These are phyloP conservation scores for Callosobruchus maculatus DNA, from an alignment of 2,888 invertebrate genomes.

Conservation along the genomic window DNA sequence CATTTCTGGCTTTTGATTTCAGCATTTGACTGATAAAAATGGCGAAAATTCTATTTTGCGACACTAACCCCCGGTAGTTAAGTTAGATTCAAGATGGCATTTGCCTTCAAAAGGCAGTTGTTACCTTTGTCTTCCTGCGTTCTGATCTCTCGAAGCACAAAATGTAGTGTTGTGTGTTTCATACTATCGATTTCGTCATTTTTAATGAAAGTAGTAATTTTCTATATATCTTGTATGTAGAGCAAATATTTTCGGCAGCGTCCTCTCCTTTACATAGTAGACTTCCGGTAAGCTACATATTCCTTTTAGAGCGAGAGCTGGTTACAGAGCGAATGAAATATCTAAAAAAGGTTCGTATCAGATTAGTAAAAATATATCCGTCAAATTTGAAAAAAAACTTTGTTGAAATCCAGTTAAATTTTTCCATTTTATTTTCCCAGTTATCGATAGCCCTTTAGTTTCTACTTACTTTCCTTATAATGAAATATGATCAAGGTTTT, in stretches of 20 bases:
- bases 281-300: constrained; percentile 15
- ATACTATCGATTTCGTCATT: constrained; percentile 16
- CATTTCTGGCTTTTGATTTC: too few species aligned
- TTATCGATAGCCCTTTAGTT: too few species aligned
- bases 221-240: constrained; percentile 30
- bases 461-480: too few species aligned
- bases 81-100: constrained; percentile 10
- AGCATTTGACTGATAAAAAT: too few species aligned
- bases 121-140: constrained; percentile 47
- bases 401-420: too few species aligned
- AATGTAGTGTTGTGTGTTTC: constrained; percentile 27
- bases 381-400: too few species aligned
- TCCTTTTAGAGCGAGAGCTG: too few species aligned
- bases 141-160: constrained; percentile 47
- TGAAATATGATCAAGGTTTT: too few species aligned
- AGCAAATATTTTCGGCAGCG: constrained; percentile 36
- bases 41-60: not conserved
- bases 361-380: too few species aligned
- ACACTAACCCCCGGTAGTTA: not conserved
- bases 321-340: too few species aligned
- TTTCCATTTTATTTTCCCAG: too few species aligned
- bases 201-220: constrained; percentile 20
- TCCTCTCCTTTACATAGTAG: constrained; percentile 21
- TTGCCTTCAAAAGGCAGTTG: constrained; percentile 32
- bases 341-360: too few species aligned